Base-by-base conservation (phyloP, 2,797 vertebrate species). In the Schizopygopsis pylzovi region DNA sequence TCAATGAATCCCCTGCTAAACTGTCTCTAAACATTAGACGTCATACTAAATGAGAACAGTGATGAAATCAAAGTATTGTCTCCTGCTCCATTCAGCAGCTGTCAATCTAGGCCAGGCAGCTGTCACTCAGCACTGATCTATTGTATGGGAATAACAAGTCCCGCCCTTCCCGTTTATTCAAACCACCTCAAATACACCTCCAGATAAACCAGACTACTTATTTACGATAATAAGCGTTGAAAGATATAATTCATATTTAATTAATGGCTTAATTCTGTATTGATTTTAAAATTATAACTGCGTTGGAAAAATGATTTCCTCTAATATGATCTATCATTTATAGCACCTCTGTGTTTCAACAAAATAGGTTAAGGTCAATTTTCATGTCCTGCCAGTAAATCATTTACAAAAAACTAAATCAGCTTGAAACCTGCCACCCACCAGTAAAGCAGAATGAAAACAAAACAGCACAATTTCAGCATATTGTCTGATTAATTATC, bases 101-200 rank as follows among this genome's bases (percentile, higher is more conserved):
- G 83, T 75, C 79, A 49, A 25, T 54, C 65, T 41, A 71, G 45
- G 65, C 73, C 45, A 79, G 78, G 12, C 84, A 86, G 76, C 81
- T 77, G 81, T 84, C 84, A 70, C 49, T 84, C 72, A 81, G 13
- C 22, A 65, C 18, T 63, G 22, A 85, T 82, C 75, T 63, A 79
- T 56, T 79, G 39, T 72, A n/a, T 18, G 22, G 61, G 41, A 39
- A 47, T 37, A 68, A 59, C 45, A 75, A 45, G 28, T 47, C 6
- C 61, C 6, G 1, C 12, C 28, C 6, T 16, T 65, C 6, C 13
- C 13, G 33, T 65, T 65, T 43, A 16, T 2, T 52, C n/a, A 16
- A 43, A 15, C 41, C 41, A 20, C 15, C 22, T 63, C 18, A 54
- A 47, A 83, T 37, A 75, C 41, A 73, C 54, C 9, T 43, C n/a